Evolutionary conservation across 2,113 vertebrate species (phyloP).

Genomic region (Quiscalus mexicanus): DNA sequence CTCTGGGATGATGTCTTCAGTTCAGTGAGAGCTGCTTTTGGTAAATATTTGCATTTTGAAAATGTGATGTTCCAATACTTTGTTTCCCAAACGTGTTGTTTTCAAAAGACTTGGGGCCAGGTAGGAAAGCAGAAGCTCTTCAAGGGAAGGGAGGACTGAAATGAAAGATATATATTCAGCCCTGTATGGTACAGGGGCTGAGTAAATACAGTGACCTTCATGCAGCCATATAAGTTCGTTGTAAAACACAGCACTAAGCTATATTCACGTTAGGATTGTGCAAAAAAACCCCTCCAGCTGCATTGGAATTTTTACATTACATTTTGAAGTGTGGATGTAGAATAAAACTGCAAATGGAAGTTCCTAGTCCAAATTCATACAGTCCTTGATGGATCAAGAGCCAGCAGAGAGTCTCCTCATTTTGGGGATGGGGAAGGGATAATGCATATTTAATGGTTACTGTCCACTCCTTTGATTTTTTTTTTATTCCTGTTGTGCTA

Average conservation of each 20-base stretch:
- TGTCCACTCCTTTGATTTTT: neutral
- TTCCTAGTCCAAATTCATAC: neutral
- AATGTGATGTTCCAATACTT: neutral
- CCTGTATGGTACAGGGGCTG: neutral
- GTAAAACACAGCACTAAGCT: neutral
- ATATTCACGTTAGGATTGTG: neutral
- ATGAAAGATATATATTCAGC: fast-evolving
- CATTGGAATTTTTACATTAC: neutral
- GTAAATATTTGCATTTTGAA: neutral
- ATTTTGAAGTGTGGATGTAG: neutral
- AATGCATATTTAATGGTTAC: neutral
- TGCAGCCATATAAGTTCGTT: neutral
- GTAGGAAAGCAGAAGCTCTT: neutral
- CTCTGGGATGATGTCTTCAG: neutral
- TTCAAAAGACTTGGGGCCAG: neutral
- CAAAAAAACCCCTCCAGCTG: neutral
- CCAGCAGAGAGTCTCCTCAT: neutral
- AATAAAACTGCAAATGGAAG: neutral
- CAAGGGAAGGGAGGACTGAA: neutral
- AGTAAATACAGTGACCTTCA: neutral
- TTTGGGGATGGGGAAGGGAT: fast-evolving
- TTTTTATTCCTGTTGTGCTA: neutral
- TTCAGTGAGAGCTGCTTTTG: neutral
- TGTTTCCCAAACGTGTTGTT: neutral
- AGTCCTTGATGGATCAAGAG: neutral